A percentile compares a stretch with the other conserved stretches of the same genome.
Evolutionary conservation across 2,797 vertebrate genomes (phyloP).

Genomic region (Chrosomus eos): DNA sequence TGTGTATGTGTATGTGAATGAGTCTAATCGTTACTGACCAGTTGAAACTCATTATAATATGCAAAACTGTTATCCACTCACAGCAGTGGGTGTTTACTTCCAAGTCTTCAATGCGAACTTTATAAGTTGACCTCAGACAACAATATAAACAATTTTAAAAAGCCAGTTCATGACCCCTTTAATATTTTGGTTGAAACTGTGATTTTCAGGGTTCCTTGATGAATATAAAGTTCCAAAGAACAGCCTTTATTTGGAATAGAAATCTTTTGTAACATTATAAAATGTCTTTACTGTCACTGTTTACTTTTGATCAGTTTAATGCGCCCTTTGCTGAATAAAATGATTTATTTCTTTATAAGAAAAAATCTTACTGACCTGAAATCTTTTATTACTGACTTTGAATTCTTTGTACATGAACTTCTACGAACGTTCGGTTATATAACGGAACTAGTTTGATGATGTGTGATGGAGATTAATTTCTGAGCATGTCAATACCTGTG

Average conservation of each 20-base stretch:
- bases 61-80: too few relatives aligned
- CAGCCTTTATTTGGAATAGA: not conserved
- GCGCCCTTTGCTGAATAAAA: not conserved
- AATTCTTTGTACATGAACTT: not conserved
- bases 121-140: too few relatives aligned
- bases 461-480: not conserved
- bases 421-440: not conserved
- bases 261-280: not conserved
- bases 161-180: too few relatives aligned
- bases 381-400: not conserved
- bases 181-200: not conserved
- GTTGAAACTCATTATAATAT: too few relatives aligned
- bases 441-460: not conserved
- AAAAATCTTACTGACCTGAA: not conserved
- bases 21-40: too few relatives aligned
- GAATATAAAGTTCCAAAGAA: not conserved
- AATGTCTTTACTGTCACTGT: not conserved
- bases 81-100: too few relatives aligned
- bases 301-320: not conserved
- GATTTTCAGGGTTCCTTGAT: not conserved
- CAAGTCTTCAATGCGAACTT: too few relatives aligned
- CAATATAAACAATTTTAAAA: too few relatives aligned
- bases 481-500: constrained; percentile 78
- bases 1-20: too few relatives aligned
- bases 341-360: not conserved